Evolutionary conservation across 2,888 invertebrate genomes (phyloP).

Genomic region (Ceriagrion tenellum): DNA sequence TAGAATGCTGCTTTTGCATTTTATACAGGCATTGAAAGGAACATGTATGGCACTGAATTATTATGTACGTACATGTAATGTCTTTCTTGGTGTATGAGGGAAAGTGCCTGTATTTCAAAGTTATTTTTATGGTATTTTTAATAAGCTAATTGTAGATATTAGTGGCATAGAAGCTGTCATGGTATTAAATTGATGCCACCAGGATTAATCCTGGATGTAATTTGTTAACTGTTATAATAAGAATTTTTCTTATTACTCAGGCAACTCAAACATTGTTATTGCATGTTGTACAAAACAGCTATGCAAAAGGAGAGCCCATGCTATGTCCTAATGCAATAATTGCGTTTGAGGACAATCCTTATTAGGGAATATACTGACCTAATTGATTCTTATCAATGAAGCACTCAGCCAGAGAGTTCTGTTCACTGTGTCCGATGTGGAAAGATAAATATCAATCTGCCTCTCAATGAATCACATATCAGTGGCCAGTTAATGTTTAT

Average conservation of each 20-base stretch:
- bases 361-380: not conserved
- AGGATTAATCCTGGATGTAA: not conserved
- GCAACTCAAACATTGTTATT: slow-evolving; percentile 57
- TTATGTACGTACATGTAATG: not conserved
- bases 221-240: slow-evolving; percentile 29
- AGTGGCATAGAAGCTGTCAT: not conserved
- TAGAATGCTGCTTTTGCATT: slow-evolving; percentile 16
- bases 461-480: not conserved
- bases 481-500: not conserved
- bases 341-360: slow-evolving; percentile 42
- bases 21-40: not conserved
- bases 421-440: not conserved
- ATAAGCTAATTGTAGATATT: slow-evolving; percentile 49
- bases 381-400: not conserved
- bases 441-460: not conserved
- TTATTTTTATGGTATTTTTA: slow-evolving; percentile 55
- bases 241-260: slow-evolving; percentile 51
- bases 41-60: slow-evolving; percentile 23
- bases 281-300: slow-evolving; percentile 2
- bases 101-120: slow-evolving; percentile 3
- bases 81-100: slow-evolving; percentile 46
- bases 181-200: not conserved
- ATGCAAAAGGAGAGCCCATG: slow-evolving; percentile 57
- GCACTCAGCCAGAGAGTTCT: not conserved
- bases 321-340: slow-evolving; percentile 60